phyloP scores from a whole-genome alignment of 2,888 invertebrate species.

The Andrena trimmerana region DNA sequence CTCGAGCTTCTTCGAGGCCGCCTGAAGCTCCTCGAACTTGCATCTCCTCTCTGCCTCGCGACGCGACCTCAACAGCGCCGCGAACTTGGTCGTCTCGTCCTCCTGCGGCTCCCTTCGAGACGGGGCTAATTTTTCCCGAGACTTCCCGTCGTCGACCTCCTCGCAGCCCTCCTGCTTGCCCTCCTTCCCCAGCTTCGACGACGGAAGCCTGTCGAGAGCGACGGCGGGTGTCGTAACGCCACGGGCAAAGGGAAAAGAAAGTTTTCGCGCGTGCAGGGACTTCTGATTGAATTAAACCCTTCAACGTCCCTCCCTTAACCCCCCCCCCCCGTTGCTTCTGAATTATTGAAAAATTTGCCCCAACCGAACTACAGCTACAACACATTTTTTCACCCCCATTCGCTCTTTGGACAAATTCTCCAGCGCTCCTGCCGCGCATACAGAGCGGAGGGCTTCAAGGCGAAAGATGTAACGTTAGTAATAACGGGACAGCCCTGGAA shows the following conservation, averaged over 20 bases:
- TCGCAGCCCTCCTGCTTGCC: slow-evolving; percentile 33
- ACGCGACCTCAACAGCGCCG: slow-evolving; percentile 72
- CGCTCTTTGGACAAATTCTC: background rate
- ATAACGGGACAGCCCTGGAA: slow-evolving; percentile 22
- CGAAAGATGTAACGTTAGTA: slow-evolving; percentile 8
- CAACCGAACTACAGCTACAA: background rate
- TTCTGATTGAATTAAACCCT: slow-evolving; percentile 28
- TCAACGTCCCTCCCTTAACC: background rate
- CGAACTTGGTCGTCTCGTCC: slow-evolving; percentile 75
- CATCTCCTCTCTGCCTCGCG: slow-evolving; percentile 73
- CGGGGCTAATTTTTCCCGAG: slow-evolving; percentile 52
- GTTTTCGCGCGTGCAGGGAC: background rate
- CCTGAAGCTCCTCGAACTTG: slow-evolving; percentile 81
- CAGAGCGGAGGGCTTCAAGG: background rate
- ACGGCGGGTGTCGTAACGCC: slow-evolving; percentile 13
- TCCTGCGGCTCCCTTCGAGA: slow-evolving; percentile 56
- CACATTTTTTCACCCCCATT: background rate
- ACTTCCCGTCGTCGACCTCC: slow-evolving; percentile 46
- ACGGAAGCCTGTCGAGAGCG: slow-evolving; percentile 46
- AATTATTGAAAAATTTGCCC: slow-evolving; percentile 20
- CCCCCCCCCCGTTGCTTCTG: background rate
- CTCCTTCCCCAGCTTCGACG: slow-evolving; percentile 51
- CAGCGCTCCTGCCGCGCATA: background rate
- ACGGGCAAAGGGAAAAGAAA: slow-evolving; percentile 14
- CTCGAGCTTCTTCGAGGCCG: slow-evolving; percentile 79